Evolutionary conservation across 2,888 invertebrate species (phyloP), one percentile per base, ranked within the genome.

Genomic region (Lacanobia oleracea): DNA sequence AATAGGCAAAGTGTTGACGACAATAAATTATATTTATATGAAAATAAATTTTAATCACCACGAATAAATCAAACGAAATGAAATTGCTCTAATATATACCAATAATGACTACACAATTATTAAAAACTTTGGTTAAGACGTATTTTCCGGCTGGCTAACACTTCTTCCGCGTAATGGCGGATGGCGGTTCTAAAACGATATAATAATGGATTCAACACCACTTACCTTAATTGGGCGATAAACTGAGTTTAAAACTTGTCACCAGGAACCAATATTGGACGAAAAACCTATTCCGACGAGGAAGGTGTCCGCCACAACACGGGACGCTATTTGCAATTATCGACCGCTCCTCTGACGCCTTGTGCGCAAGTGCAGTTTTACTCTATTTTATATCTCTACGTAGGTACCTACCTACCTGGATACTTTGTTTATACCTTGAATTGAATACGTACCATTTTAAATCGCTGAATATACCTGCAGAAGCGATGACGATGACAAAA

Each of bases 331-430:
- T 74, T 77, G 69, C 69, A 60, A 60, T 53, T 14, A 74, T 74
- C 77, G 73, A 74, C 59, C 77, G 21, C 40, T 53, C 48, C 9
- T 9, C 18, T 16, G 27, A 40, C 7, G 21, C 21, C 77, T 76
- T 43, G 69, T 74, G 73, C 73, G 73, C 73, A 74, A 74, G 73
- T 74, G 73, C 73, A 74, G 53, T 60, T 14, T 48, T 1, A 23
- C 53, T 48, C 14, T 16, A 10, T 5, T 14, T 37, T 21, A 18
- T 54, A 74, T 12, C n/a, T 21, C 7, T n/a, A 33, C 27, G 27
- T 27, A n/a, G 37, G 14, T 16, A n/a, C n/a, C n/a, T n/a, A 53
- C 18, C n/a, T 67, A 12, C 51, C 27, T 33, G 9, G 27, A 18
- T n/a, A 33, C 10, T 6, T 12, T 16, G 0, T 18, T 21, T 67